Evolutionary conservation across 64 coral and sea anemone species (phyloP), one percentile per base, ranked within the genome.

Genomic region (Pachyseris speciosa): DNA sequence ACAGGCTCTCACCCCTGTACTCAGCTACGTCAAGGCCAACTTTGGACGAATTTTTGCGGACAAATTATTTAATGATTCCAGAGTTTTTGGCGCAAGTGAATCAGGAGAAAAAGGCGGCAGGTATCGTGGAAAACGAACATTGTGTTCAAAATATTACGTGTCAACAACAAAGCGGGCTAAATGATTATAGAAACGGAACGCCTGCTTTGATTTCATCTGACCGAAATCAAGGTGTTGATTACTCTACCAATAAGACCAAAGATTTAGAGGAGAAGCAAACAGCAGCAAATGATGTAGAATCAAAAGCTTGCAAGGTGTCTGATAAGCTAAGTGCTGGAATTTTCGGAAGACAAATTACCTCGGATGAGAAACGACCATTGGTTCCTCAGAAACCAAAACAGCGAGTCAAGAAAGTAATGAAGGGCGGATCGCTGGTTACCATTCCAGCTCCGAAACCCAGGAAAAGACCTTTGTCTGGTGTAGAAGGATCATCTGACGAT

Each of bases 331-430:
- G 9, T 40, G 12, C 36, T 81, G 7, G 11, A 61, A 8, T 13
- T 40, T 27, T 33, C 15, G 36, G 33, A 81, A 61, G 39, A 1
- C 77, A 40, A n/a, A 11, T 51, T 0, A 63, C 13, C 34, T 59
- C 15, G n/a, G 33, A 61, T 32, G 50, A 47, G 13, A 76, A 50
- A 50, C 24, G 40, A 61, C 6, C 27, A 4, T 5, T 3, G 33
- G 53, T 53, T 27, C 77, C 51, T 5, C 30, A 38, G 8, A 63
- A 37, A 32, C 78, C 91, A 93, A 93, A 67, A 68, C 91, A 84
- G 12, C 79, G 91, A 55, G 51, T 93, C 33, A 93, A 93, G 32
- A 93, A 85, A 72, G 78, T 93, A 40, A 86, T 93, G 38, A 93
- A 87, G 36, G 86, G 86, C 36, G 91, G 91, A 80, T 70, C 63